These are phyloP conservation scores for Gambusia holbrooki DNA, from an alignment of 2,113 vertebrate genomes.

Conservation along the genomic window DNA sequence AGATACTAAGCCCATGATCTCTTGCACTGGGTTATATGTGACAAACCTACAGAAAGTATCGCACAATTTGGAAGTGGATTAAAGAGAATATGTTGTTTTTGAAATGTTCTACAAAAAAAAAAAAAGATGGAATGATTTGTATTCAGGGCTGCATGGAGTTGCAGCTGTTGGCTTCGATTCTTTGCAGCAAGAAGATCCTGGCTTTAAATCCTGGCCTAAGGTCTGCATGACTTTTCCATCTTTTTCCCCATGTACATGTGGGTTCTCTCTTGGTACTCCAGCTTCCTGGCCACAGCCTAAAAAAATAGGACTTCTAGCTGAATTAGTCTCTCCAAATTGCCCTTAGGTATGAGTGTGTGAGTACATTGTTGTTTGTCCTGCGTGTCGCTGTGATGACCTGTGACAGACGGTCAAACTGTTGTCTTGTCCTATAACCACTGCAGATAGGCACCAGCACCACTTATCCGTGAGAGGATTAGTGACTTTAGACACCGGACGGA, in stretches of 20 bases:
- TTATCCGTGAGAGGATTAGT: background rate
- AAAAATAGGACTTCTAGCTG: too few relatives aligned
- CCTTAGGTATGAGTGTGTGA: too few relatives aligned
- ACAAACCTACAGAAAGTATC: background rate
- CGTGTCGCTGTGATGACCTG: background rate
- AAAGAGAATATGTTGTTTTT: background rate
- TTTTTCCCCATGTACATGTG: background rate
- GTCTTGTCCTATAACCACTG: background rate
- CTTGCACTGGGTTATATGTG: too few relatives aligned
- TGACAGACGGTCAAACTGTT: background rate
- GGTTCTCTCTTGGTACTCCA: background rate
- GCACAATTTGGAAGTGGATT: background rate
- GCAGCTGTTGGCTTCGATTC: background rate
- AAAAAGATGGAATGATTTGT: background rate
- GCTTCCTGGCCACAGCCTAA: too few relatives aligned
- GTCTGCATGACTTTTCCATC: background rate
- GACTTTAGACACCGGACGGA: background rate
- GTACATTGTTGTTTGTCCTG: background rate
- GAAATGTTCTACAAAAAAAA: background rate
- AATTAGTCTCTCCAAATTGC: too few relatives aligned
- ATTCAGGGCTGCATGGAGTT: background rate
- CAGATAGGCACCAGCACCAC: background rate
- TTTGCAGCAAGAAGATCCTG: background rate
- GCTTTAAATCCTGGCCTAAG: background rate
- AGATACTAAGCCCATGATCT: background rate